These are phyloP conservation scores for Semaprochilodus insignis DNA, from an alignment of 2,797 vertebrate genomes.

Conservation along the genomic window DNA sequence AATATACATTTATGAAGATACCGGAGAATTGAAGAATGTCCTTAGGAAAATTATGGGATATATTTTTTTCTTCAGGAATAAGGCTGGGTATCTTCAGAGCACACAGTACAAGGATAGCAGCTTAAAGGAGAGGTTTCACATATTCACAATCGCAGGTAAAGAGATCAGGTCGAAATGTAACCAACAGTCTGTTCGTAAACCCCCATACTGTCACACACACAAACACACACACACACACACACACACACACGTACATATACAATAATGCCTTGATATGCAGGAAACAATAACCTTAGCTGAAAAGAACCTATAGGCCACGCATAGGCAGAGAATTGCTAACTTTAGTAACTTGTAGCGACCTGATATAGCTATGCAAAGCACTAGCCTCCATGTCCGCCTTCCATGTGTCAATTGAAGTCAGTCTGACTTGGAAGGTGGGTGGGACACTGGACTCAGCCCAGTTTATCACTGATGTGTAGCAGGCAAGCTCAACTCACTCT, in stretches of 20 bases:
- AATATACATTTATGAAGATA: slow-evolving; percentile 21
- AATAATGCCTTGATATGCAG: slow-evolving; percentile 70
- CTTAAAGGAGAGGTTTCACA: slow-evolving; percentile 64
- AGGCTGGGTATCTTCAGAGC: slow-evolving; percentile 65
- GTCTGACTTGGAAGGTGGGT: background rate
- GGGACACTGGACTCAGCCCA: slow-evolving; percentile 23
- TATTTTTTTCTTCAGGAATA: slow-evolving; percentile 30
- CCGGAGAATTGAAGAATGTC: slow-evolving; percentile 27
- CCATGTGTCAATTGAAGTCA: background rate
- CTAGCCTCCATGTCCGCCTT: slow-evolving; percentile 41
- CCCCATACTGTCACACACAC: slow-evolving; percentile 29
- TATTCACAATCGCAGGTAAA: slow-evolving; percentile 63
- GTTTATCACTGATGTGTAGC: slow-evolving; percentile 26
- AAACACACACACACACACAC: background rate
- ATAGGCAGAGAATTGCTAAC: slow-evolving; percentile 69
- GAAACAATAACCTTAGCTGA: slow-evolving; percentile 65
- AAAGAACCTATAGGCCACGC: slow-evolving; percentile 72
- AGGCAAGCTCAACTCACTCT: slow-evolving; percentile 28
- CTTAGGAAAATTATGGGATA: slow-evolving; percentile 25
- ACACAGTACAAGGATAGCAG: slow-evolving; percentile 70
- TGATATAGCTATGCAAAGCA: slow-evolving; percentile 60
- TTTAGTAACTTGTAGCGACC: slow-evolving; percentile 57
- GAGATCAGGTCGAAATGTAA: slow-evolving; percentile 48
- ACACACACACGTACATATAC: background rate
- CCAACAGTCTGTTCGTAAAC: slow-evolving; percentile 39